These are phyloP conservation scores for Thera britannica DNA, from an alignment of 2,888 invertebrate species.

Conservation along the genomic window DNA sequence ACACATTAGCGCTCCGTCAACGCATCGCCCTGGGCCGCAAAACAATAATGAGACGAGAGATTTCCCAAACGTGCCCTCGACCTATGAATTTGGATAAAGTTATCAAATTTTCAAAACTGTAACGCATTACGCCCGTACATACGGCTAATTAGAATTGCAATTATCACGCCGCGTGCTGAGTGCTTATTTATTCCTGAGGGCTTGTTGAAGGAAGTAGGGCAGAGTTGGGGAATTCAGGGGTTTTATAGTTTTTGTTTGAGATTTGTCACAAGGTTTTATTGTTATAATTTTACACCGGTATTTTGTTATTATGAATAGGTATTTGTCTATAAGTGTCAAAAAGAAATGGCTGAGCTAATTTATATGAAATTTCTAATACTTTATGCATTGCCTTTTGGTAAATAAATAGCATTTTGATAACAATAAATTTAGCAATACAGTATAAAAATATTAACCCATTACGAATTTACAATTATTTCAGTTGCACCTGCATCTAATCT, in stretches of 20 bases:
- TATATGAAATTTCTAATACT: no score
- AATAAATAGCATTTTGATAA: no score
- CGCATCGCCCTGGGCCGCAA: conserved; percentile 66
- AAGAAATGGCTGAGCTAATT: no score
- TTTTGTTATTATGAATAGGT: no score
- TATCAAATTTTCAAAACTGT: conserved; percentile 84
- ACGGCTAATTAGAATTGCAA: conserved; percentile 78
- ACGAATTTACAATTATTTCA: no score
- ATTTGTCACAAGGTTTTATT: background rate
- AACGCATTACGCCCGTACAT: conserved; percentile 71
- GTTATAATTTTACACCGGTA: background rate
- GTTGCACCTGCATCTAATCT: background rate
- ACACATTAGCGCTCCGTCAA: conserved; percentile 75
- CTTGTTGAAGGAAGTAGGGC: conserved; percentile 1
- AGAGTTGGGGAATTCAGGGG: background rate
- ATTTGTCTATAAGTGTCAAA: no score
- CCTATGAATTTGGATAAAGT: conserved; percentile 82
- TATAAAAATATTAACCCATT: no score
- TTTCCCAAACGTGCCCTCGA: conserved; percentile 80
- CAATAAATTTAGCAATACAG: background rate
- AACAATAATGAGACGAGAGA: conserved; percentile 74
- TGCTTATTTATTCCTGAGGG: conserved; percentile 23
- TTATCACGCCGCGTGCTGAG: conserved; percentile 50
- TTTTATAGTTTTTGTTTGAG: conserved; percentile 1
- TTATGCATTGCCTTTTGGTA: no score